A percentile compares a stretch with the other conserved stretches of the same genome.
Conservation (phyloP, 2,113 vertebrate species). For the Galbula dea region DNA sequence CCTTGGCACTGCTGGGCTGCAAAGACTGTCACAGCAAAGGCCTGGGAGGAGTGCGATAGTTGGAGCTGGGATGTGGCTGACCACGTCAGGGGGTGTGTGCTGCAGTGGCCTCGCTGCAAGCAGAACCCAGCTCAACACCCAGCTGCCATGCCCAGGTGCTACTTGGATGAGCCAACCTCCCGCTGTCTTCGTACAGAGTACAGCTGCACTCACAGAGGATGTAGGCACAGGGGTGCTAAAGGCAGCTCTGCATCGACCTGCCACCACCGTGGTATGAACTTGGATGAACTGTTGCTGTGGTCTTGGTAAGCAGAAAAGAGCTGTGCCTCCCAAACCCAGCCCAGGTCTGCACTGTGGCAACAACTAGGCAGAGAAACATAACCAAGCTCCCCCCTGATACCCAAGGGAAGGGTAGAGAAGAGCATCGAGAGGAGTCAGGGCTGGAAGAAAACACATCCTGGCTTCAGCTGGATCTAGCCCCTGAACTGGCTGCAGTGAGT, state of each 20-base stretch:
- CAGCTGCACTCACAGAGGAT: not conserved
- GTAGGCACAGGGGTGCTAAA: accelerated
- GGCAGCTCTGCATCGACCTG: accelerated
- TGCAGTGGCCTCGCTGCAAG: accelerated
- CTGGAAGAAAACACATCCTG: not conserved
- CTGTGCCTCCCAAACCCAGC: not conserved
- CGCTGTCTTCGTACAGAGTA: accelerated
- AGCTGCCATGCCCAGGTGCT: not conserved
- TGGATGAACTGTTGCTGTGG: accelerated
- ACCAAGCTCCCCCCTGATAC: accelerated
- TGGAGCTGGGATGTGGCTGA: no score
- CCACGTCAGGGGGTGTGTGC: accelerated
- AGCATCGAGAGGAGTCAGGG: not conserved
- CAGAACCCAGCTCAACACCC: not conserved
- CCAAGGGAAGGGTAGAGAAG: accelerated
- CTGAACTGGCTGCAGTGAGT: accelerated
- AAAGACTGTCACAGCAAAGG: not conserved
- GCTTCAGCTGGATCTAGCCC: not conserved
- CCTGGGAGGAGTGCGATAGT: accelerated
- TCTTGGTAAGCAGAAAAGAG: accelerated
- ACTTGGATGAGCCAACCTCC: no score
- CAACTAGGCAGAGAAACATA: not conserved
- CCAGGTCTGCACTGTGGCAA: accelerated
- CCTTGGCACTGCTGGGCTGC: not conserved
- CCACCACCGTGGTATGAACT: not conserved